These are phyloP conservation scores for Gobio gobio DNA, from an alignment of 2,113 vertebrate species.

Conservation along the genomic window DNA sequence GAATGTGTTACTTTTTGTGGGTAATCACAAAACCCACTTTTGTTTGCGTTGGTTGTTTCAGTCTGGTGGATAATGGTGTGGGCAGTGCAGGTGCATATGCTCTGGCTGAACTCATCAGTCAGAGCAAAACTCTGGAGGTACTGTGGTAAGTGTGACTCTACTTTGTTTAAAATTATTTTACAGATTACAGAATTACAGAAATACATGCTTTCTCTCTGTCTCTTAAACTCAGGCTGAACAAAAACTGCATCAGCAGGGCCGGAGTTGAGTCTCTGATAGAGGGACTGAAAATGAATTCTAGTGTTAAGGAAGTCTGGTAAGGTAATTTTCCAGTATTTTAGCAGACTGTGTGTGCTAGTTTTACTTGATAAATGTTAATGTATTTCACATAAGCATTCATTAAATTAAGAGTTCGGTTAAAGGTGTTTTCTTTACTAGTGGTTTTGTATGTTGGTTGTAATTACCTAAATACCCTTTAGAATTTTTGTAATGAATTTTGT, in stretches of 20 bases:
- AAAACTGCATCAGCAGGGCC: conserved; percentile 77
- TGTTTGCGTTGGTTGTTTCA: conserved; percentile 53
- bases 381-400: too few species aligned
- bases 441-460: background rate
- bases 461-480: background rate
- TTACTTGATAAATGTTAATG: background rate
- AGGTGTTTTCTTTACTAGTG: background rate
- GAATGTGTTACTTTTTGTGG: background rate
- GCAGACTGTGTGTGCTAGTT: background rate
- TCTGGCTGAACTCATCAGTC: conserved; percentile 78
- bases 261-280: conserved; percentile 79
- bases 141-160: conserved; percentile 77
- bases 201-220: background rate
- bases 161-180: background rate
- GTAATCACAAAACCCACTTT: background rate
- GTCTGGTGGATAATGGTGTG: conserved; percentile 83
- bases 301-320: conserved; percentile 81
- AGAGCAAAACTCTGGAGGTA: conserved; percentile 71
- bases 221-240: conserved; percentile 76
- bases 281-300: conserved; percentile 74
- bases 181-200: too few species aligned
- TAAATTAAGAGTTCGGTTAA: too few species aligned
- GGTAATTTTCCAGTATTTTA: background rate
- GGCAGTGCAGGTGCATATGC: conserved; percentile 78
- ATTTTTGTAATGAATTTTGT: background rate